Conservation (phyloP, 2,797 vertebrate species). For the Oryzias dopingdopingensis region DNA sequence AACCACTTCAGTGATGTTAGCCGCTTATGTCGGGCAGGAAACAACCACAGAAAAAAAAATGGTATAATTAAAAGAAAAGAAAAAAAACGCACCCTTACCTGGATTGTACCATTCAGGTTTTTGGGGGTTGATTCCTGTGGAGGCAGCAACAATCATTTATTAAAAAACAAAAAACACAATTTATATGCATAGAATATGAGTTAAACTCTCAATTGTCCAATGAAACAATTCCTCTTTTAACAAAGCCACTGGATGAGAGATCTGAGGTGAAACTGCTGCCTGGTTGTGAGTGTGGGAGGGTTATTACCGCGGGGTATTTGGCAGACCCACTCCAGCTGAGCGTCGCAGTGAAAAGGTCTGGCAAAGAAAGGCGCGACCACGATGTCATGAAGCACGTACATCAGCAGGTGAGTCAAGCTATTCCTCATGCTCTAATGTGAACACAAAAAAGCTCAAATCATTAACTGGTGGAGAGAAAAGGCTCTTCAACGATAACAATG, state of each 20-base stretch:
- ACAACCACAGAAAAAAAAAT: neutral
- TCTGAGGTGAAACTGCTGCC: neutral
- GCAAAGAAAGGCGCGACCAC: conserved; percentile 70
- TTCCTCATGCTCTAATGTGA: conserved; percentile 59
- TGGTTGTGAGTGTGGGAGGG: neutral
- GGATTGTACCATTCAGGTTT: conserved; percentile 92
- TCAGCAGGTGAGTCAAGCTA: conserved; percentile 48
- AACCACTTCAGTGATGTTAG: neutral
- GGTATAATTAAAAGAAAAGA: neutral
- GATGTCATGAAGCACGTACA: conserved; percentile 37
- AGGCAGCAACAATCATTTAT: conserved; percentile 31
- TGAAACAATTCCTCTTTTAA: neutral
- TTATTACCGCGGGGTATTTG: conserved; percentile 90
- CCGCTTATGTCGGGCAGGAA: neutral
- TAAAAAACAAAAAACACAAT: conserved; percentile 5
- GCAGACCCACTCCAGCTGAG: conserved; percentile 91
- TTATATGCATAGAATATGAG: neutral
- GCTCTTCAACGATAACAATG: conserved; percentile 1
- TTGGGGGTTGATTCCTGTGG: conserved; percentile 80
- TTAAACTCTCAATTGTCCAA: neutral
- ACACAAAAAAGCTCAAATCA: conserved; percentile 28
- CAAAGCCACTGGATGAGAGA: neutral
- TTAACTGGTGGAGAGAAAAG: neutral
- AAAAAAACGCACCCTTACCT: conserved; percentile 73
- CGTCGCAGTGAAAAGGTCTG: conserved; percentile 91